Evolutionary conservation across 2,888 invertebrate species (phyloP).

Genomic region (Caenorhabditis sp.): DNA sequence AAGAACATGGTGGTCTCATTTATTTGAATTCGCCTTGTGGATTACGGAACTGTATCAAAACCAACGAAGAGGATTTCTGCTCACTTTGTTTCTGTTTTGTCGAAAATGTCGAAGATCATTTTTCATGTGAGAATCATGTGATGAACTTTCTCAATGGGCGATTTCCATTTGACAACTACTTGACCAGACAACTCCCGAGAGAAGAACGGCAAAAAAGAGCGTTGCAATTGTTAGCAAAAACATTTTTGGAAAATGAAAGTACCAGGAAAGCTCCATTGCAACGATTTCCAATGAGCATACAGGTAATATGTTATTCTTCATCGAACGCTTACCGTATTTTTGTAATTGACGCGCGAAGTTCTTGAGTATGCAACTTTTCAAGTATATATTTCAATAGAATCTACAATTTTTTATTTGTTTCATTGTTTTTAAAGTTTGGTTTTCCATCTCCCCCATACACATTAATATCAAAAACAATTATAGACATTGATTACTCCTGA

Average conservation of each 20-base stretch:
- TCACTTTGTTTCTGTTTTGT: constrained; percentile 8
- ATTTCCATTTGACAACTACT: constrained; percentile 10
- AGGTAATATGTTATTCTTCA: background rate
- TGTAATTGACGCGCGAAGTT: too few species aligned
- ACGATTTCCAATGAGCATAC: background rate
- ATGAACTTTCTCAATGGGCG: constrained; percentile 18
- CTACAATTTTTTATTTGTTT: background rate
- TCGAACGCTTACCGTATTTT: background rate
- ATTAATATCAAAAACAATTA: constrained; percentile 6
- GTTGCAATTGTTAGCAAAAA: background rate
- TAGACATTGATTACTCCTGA: background rate
- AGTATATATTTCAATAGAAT: background rate
- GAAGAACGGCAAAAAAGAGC: constrained; percentile 6
- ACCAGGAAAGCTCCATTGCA: background rate
- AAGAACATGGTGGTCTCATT: background rate
- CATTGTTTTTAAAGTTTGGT: background rate
- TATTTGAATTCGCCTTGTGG: constrained; percentile 14
- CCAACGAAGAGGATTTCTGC: background rate
- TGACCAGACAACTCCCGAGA: constrained; percentile 4
- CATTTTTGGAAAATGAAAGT: constrained; percentile 5
- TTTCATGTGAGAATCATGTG: constrained; percentile 39
- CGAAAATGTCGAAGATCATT: constrained; percentile 32
- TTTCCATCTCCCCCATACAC: background rate
- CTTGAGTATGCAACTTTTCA: background rate
- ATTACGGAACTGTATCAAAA: background rate